Conservation (phyloP, 2,797 vertebrate species). For the Erethizon dorsatum region DNA sequence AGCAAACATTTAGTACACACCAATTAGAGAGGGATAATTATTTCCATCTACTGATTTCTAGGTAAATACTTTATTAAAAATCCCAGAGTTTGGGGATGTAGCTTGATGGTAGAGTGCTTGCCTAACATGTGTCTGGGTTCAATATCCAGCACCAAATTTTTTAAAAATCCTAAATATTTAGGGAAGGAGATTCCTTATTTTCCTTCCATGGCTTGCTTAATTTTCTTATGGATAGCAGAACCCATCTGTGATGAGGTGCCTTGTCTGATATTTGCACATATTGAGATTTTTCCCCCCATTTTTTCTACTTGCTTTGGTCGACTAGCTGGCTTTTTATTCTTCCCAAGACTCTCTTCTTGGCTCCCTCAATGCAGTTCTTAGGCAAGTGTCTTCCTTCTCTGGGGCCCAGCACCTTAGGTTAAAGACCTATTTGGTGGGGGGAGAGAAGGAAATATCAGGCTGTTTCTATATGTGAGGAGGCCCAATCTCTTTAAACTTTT, state of each 20-base stretch:
- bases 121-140: neutral
- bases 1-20: slow-evolving; percentile 47
- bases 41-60: slow-evolving; percentile 12
- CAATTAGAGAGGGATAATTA: slow-evolving; percentile 52
- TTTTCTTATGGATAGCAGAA: neutral
- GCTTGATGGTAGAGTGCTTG: neutral
- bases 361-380: neutral
- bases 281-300: neutral
- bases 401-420: neutral
- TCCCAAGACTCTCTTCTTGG: neutral
- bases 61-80: slow-evolving; percentile 59
- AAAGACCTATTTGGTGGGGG: neutral
- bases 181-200: slow-evolving; percentile 23
- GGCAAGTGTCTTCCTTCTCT: neutral
- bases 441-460: neutral
- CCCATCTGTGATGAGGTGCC: neutral
- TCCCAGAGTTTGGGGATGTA: neutral
- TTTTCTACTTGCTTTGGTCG: slow-evolving; percentile 1
- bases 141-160: neutral
- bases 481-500: neutral
- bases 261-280: neutral
- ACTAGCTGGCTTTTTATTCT: neutral
- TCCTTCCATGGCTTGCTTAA: neutral
- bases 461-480: neutral
- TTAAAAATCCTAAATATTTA: slow-evolving; percentile 35